Base-by-base conservation (phyloP, 2,888 invertebrate species). In the Pseudococcus viburni region DNA sequence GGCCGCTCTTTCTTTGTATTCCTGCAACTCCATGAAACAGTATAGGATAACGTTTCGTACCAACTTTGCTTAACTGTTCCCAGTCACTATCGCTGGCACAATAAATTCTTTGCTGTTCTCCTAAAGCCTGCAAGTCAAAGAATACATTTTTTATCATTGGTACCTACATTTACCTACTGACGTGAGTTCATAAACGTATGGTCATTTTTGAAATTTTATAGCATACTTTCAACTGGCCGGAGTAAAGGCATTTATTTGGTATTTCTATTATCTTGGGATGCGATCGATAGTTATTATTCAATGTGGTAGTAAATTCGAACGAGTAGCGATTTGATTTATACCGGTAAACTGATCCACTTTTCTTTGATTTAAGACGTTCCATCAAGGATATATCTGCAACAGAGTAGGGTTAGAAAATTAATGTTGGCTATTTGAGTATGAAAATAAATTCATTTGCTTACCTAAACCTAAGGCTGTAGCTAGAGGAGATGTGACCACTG, bases 241-340 rank as follows among this genome's bases (percentile, higher is more conserved):
- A 92, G 90, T 97, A 97, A 92, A 96, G 97, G 85, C 95, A 91
- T 86, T 93, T 90, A 90, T 95, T 97, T 0, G 96, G 94, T 9
- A 96, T 91, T 1, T 91, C 89, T 5, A 97, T 92, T 90, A 94
- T 95, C 90, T 91, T 93, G 17, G 93, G 91, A 91, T 96, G 94
- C n/a, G 95, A 95, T 59, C 97, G 93, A 91, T 94, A 97, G 92
- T 96, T 97, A 89, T 94, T 92, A 26, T 94, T 92, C 80, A 97
- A 92, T 93, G 96, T 96, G 4, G 96, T 95, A 73, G 95, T 94
- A 33, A 33, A 33, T 19, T 8, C 2, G 17, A 4, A 17, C 33
- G 33, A 33, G 33, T 33, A 17, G 5, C 17, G 12, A 15, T 33
- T 73, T 15, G 8, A 19, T 11, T 22, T 64, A 88, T 90, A 90